Base-by-base conservation (phyloP, 1,140 invertebrate genomes). In the Cepaea nemoralis region DNA sequence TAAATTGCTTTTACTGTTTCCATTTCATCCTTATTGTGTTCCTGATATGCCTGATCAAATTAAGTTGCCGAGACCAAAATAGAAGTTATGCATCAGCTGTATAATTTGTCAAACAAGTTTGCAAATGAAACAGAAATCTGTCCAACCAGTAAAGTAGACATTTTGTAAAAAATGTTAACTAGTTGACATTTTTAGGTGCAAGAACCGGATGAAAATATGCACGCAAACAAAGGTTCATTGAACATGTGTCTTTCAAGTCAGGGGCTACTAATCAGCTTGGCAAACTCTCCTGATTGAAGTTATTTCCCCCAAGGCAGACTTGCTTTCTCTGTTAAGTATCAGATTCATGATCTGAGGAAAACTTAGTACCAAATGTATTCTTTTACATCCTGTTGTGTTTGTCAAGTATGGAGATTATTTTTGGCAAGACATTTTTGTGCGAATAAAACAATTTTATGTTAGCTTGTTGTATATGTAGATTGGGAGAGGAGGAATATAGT, bases 171-270 rank as follows among this genome's bases (percentile, higher is more conserved):
- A 69, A 69, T 69, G 31, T 33, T 14, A n/a, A 69, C 35, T 35
- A 3, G 31, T 39, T n/a, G 59, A n/a, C 59, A 33, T 8, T 33
- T 33, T 69, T 39, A 69, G 12, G 16, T 33, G 5, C 22, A 69
- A 24, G 22, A 14, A n/a, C 22, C 22, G 66, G 66, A 31, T 14
- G 27, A 22, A 33, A 69, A 69, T 33, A 69, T 39, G 27, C 12
- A 33, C 27, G 35, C n/a, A 31, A 69, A 69, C 35, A 69, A 69
- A 69, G 66, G 37, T 69, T 69, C 27, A 69, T 69, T 69, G 66
- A 69, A 33, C n/a, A 33, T 69, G 31, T 33, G 37, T n/a, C 8
- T 69, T 69, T 69, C 66, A 35, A 33, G 8, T 22, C 66, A 69
- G 66, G 22, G 27, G 27, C 66, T 5, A 69, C 66, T 69, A 69